phyloP scores from a whole-genome alignment of 2,113 vertebrate species.

The Ceyx margarethae region DNA sequence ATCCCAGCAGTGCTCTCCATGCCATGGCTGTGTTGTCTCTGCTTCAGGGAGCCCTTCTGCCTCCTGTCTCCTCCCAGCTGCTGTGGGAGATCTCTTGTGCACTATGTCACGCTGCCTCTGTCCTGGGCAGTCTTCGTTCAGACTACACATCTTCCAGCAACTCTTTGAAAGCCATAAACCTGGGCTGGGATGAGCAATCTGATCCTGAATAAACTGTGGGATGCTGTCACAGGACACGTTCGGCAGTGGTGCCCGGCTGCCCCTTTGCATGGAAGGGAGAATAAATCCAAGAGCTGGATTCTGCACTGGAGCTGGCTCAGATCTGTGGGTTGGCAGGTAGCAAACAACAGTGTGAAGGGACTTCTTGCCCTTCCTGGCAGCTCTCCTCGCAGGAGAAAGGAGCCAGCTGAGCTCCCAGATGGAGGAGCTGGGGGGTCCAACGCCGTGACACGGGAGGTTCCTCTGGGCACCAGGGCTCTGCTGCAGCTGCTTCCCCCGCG shows the following conservation, averaged over 20 bases:
- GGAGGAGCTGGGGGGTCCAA: not conserved
- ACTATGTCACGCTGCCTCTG: not conserved
- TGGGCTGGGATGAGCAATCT: not conserved
- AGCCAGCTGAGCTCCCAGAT: not conserved
- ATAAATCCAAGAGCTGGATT: not conserved
- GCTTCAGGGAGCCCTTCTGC: not conserved
- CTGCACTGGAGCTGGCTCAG: not conserved
- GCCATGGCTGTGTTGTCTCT: not conserved
- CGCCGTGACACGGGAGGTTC: not conserved
- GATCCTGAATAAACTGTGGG: not conserved
- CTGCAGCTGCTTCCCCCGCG: not conserved
- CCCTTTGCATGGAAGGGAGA: not conserved
- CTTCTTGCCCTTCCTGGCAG: constrained; percentile 19
- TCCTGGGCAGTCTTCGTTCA: not conserved
- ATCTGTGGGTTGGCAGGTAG: not conserved
- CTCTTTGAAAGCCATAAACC: not conserved
- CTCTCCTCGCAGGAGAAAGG: not conserved
- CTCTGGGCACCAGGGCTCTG: not conserved
- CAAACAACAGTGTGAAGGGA: not conserved
- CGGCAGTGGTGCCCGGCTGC: not conserved
- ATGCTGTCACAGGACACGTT: not conserved
- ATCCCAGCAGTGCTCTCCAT: not conserved
- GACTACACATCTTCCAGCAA: not conserved
- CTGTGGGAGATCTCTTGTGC: not conserved
- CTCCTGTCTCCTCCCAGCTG: not conserved